Evolutionary conservation across 2,797 vertebrate genomes (phyloP).

Genomic region (Sphenopsis melanotis): DNA sequence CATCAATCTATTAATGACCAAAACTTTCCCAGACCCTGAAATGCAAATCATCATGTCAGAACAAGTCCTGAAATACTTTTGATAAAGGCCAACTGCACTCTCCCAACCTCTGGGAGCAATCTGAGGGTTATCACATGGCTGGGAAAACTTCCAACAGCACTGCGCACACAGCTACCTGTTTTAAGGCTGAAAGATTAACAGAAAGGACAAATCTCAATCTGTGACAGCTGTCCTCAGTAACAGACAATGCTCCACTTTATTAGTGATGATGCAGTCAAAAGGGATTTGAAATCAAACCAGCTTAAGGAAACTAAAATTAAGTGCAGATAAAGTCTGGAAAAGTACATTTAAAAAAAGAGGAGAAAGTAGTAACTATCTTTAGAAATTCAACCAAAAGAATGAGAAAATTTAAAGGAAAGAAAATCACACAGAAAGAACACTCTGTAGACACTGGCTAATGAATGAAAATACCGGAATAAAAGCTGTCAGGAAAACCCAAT

Average conservation of each 20-base stretch:
- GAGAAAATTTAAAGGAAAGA: neutral
- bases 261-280: neutral
- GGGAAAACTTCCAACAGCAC: neutral
- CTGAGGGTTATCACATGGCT: neutral
- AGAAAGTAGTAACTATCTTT: neutral
- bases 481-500: neutral
- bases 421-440: neutral
- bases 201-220: neutral
- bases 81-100: neutral
- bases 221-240: neutral
- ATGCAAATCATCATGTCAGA: neutral
- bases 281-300: constrained; percentile 25
- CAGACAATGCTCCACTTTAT: neutral
- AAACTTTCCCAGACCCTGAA: neutral
- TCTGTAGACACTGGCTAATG: neutral
- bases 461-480: neutral
- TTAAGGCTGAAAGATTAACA: neutral
- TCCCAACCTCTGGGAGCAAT: neutral
- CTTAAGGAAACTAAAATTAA: constrained; percentile 13
- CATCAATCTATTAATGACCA: neutral
- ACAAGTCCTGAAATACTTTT: neutral
- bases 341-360: neutral
- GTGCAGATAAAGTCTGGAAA: neutral
- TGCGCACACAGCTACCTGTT: neutral
- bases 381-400: neutral